Percentiles rank a stretch among this genome's conserved stretches.
phyloP scores from a whole-genome alignment of 2,113 vertebrate genomes.

The Phyllostomus hastatus region DNA sequence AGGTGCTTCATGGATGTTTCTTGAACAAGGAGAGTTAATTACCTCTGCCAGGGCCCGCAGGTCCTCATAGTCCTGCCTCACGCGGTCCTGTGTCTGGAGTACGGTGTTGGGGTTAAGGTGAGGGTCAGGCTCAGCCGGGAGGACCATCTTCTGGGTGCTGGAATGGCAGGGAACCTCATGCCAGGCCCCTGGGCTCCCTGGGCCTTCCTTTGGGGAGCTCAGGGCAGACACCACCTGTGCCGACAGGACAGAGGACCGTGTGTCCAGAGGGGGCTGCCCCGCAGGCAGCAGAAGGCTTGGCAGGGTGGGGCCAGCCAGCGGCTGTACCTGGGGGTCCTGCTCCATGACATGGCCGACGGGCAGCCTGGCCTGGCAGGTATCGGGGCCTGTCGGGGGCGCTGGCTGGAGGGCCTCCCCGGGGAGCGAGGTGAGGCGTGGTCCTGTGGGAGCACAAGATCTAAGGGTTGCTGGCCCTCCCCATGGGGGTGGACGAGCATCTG shows the following conservation, averaged over 20 bases:
- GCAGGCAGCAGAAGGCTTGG: neutral
- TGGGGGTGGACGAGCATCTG: neutral
- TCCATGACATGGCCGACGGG: slow-evolving; percentile 70
- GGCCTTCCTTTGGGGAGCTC: slow-evolving; percentile 5
- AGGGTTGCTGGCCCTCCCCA: neutral
- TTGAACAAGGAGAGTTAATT: slow-evolving; percentile 39
- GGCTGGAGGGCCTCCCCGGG: slow-evolving; percentile 65
- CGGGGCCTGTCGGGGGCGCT: slow-evolving; percentile 25
- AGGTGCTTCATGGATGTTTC: neutral
- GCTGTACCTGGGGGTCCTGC: slow-evolving; percentile 60
- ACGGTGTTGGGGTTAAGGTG: slow-evolving; percentile 86
- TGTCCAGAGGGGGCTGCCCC: neutral
- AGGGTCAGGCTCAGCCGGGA: slow-evolving; percentile 71
- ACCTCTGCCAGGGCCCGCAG: slow-evolving; percentile 86
- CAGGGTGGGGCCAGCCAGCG: neutral
- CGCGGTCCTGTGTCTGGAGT: slow-evolving; percentile 80
- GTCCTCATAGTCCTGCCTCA: slow-evolving; percentile 82
- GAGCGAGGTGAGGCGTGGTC: slow-evolving; percentile 53
- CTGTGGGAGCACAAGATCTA: slow-evolving; percentile 5
- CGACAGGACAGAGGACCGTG: neutral
- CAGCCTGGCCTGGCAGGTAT: slow-evolving; percentile 72
- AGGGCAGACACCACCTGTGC: slow-evolving; percentile 58
- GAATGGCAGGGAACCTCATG: slow-evolving; percentile 68
- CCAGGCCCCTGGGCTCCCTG: slow-evolving; percentile 58
- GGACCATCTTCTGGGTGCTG: slow-evolving; percentile 74